These are phyloP conservation scores for Emydocephalus ijimae DNA, from an alignment of 2,113 vertebrate genomes.

Conservation along the genomic window DNA sequence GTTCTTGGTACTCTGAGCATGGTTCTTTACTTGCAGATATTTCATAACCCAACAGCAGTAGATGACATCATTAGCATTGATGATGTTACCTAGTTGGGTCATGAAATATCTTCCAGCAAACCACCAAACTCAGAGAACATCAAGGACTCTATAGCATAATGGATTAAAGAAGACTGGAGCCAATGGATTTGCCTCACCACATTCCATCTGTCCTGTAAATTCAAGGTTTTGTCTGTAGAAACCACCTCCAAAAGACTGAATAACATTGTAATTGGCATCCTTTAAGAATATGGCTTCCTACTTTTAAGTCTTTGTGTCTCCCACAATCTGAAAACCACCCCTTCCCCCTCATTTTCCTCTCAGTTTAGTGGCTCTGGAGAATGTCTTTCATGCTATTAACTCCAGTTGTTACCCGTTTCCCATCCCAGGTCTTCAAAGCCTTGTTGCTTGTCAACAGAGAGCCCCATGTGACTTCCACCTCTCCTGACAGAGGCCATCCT, in stretches of 20 bases:
- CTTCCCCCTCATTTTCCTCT: constrained; percentile 77
- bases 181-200: neutral
- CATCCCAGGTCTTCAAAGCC: constrained; percentile 71
- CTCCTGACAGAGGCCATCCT: constrained; percentile 67
- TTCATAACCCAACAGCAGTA: neutral
- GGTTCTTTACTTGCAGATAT: neutral
- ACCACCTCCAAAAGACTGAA: constrained; percentile 16
- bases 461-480: constrained; percentile 68
- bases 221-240: neutral
- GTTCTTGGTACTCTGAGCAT: neutral
- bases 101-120: neutral
- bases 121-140: neutral
- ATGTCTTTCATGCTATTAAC: constrained; percentile 82
- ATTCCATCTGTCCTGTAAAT: constrained; percentile 1
- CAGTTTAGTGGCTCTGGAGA: constrained; percentile 80
- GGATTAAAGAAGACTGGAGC: neutral
- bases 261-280: constrained; percentile 70
- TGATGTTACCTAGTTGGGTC: neutral
- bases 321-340: constrained; percentile 73
- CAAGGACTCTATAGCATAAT: neutral
- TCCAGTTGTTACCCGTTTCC: constrained; percentile 69
- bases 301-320: constrained; percentile 76
- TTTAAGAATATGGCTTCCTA: constrained; percentile 57
- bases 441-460: constrained; percentile 65
- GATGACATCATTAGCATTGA: neutral